These are phyloP conservation scores for Upupa epops DNA, from an alignment of 2,113 vertebrate genomes.

Conservation along the genomic window DNA sequence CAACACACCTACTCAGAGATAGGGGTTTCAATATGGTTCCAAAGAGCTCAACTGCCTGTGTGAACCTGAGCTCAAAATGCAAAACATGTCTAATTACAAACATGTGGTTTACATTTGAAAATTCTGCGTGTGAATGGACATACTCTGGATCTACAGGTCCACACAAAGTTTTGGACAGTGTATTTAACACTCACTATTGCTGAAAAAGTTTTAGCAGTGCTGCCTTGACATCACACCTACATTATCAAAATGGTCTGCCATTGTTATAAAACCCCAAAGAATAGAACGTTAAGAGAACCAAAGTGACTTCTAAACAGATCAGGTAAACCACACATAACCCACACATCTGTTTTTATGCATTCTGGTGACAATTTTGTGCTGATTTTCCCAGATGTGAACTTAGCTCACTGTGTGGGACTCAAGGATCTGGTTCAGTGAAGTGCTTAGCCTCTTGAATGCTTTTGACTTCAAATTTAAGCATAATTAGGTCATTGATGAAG, in stretches of 20 bases:
- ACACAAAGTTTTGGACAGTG: background rate
- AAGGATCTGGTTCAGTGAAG: background rate
- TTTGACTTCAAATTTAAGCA: background rate
- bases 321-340: background rate
- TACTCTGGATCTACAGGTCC: background rate
- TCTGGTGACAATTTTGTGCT: background rate
- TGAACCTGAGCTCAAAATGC: background rate
- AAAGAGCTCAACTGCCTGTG: background rate
- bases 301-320: background rate
- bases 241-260: background rate
- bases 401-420: background rate
- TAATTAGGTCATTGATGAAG: background rate
- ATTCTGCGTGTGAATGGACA: background rate
- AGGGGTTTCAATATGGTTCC: background rate
- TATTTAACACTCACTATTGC: background rate
- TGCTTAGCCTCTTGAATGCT: background rate
- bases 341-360: background rate
- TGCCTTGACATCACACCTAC: background rate
- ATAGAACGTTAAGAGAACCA: background rate
- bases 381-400: background rate
- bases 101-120: background rate
- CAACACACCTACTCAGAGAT: background rate
- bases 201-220: background rate
- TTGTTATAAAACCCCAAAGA: background rate
- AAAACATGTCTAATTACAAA: background rate